Conservation (phyloP, 2,113 vertebrate genomes). For the Ancistrus triradiatus region DNA sequence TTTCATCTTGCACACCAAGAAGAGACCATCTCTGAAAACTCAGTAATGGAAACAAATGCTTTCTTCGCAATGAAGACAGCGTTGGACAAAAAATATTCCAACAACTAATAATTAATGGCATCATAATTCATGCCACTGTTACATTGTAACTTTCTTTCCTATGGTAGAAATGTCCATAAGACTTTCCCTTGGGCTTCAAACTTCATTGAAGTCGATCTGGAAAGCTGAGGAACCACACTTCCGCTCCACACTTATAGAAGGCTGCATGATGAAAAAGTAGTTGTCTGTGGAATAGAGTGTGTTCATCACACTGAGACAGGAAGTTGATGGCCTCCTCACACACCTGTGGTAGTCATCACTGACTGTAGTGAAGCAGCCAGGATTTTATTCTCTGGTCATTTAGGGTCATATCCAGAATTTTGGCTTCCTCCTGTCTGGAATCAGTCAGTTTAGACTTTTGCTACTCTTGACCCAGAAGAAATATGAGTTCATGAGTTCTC, state of each 20-base stretch:
- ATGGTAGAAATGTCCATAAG: constrained; percentile 21
- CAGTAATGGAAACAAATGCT: too few species aligned
- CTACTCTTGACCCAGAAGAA: constrained; percentile 47
- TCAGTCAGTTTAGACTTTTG: constrained; percentile 44
- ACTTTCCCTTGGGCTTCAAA: constrained; percentile 29
- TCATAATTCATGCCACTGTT: constrained; percentile 54
- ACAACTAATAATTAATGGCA: too few species aligned
- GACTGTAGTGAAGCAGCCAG: constrained; percentile 45
- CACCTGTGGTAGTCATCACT: constrained; percentile 44
- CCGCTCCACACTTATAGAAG: constrained; percentile 10
- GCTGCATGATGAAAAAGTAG: constrained; percentile 26
- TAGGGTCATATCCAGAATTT: constrained; percentile 6
- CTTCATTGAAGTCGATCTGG: constrained; percentile 25
- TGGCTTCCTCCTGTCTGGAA: constrained; percentile 52
- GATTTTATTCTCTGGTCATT: constrained; percentile 16
- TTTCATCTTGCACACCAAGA: too few species aligned
- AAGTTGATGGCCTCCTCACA: constrained; percentile 44
- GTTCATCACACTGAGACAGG: constrained; percentile 21
- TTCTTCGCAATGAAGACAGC: too few species aligned
- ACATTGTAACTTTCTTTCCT: constrained; percentile 8
- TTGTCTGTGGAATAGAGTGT: constrained; percentile 26
- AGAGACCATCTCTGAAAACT: too few species aligned
- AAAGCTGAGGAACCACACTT: constrained; percentile 8
- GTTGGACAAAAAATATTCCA: too few species aligned
- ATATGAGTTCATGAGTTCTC: constrained; percentile 54